Evolutionary conservation across 2,113 vertebrate genomes (phyloP), one percentile per base, ranked within the genome.

Genomic region (Pionites leucogaster): DNA sequence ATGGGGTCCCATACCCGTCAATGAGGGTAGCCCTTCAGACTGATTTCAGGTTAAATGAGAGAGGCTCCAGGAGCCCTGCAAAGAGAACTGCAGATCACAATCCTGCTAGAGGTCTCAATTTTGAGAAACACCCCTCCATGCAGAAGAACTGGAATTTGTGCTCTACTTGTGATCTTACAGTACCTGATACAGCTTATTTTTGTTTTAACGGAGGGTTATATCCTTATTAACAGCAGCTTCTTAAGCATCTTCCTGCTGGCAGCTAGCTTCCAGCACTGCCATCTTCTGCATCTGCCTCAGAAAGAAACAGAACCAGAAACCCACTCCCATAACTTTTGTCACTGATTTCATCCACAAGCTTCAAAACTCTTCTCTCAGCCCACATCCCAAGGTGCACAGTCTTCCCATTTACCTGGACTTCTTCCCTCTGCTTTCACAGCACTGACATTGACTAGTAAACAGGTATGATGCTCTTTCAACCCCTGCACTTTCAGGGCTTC

Each of bases 351-450:
- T 8, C 47, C 2, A 3, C 41, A 23, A 29, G 47, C 57, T 64
- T 47, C 16, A 2, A 31, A 31, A 11, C 20, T 22, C 35, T 24
- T 71, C 41, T 29, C 35, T 25, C 25, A 11, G 9, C 42, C 55
- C 41, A 1, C 1, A 27, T 29, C 35, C 42, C 68, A 14, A 18
- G 25, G 16, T 1, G 6, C 5, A 3, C 16, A 25, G 12, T 50
- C 35, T 49, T 41, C 67, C 67, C 67, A 1, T 3, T 29, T 18
- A 20, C 59, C 57, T 5, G 20, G 13, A 8, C 29, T 47, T 25
- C 49, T 28, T 25, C n/a, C 16, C 29, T 17, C 28, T 0, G 3
- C 50, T 49, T 52, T 41, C 3, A 2, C 7, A 1, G 11, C 1
- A 1, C 24, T 23, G 31, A 46, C 3, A 9, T 7, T 23, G 31